Evolutionary conservation across 1,140 invertebrate species (phyloP), one percentile per base, ranked within the genome.

Genomic region (Globodera rostochiensis): DNA sequence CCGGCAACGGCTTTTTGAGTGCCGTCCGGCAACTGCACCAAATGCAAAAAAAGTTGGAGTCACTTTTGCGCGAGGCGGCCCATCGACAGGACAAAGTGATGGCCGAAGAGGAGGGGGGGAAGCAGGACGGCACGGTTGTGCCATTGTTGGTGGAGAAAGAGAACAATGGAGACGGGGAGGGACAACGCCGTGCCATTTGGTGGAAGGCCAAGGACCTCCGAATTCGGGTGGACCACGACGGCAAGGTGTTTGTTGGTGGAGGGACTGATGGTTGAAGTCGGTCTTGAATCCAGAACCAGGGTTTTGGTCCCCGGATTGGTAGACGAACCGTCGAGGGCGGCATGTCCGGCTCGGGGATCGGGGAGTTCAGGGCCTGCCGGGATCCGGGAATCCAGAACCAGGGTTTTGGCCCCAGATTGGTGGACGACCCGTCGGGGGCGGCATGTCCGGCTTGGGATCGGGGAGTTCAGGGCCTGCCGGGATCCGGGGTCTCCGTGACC

Each of bases 21-120:
- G 77, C 70, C 11, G 64, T 78, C 70, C 77, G 66, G 47, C 53
- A 46, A 21, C 49, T 78, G n/a, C 70, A 64, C 11, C 57, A 78
- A 49, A 78, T 78, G 57, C 57, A 70, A 4, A 45, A 78, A 46
- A 78, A 64, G 49, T 8, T 78, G 8, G 77, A 78, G 50, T 25
- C 25, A 21, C 25, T 78, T 45, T 47, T 78, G 70, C 6, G 46
- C 8, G 60, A 78, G 21, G 64, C 77, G 21, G 49, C 47, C 45
- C 47, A 50, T n/a, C 21, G 46, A 21, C 45, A 45, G 15, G 46
- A 64, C 0, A 19, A 50, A 21, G 36, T 19, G 7, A 46, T 4
- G 64, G 25, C 9, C 67, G 25, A n/a, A 21, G 67, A 25, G 67
- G 67, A 70, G 67, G n/a, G 19, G n/a, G 67, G 3, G 0, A 70